Conservation (phyloP, 2,113 vertebrate genomes). For the Corydoras maculifer region DNA sequence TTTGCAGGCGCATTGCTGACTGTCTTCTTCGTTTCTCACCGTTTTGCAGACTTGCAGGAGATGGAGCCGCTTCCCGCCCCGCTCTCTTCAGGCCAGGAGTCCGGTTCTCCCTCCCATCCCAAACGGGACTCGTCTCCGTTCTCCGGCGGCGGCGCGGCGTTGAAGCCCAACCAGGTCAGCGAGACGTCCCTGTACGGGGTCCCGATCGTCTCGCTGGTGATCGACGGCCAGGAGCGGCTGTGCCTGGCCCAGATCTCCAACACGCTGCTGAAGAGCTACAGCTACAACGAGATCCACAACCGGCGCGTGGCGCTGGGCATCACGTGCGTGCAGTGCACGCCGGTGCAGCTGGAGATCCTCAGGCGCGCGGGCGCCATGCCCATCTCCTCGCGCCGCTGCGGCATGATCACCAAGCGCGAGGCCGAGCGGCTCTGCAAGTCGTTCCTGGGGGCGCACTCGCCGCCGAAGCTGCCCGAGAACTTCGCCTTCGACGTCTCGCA, state of each 20-base stretch:
- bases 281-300: no score
- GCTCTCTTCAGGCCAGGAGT: conserved; percentile 79
- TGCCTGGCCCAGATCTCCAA: conserved; percentile 91
- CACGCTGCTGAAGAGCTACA: conserved; percentile 71
- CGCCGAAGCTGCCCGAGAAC: conserved; percentile 50
- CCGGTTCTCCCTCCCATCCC: conserved; percentile 78
- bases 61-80: conserved; percentile 91
- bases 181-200: conserved; percentile 90
- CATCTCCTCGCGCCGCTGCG: no score
- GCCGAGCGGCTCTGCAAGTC: conserved; percentile 87
- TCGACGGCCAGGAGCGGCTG: conserved; percentile 86
- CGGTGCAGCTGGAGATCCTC: conserved; percentile 86
- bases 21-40: no score
- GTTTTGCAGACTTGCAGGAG: conserved; percentile 60
- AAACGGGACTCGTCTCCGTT: conserved; percentile 81
- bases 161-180: conserved; percentile 92
- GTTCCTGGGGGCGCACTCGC: conserved; percentile 80
- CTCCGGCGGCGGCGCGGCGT: conserved; percentile 67
- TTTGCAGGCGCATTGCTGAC: no score
- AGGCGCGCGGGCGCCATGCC: conserved; percentile 61
- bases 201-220: conserved; percentile 87
- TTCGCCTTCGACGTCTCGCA: conserved; percentile 50
- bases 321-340: conserved; percentile 88
- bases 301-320: conserved; percentile 76
- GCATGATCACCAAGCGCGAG: conserved; percentile 49